phyloP scores from a whole-genome alignment of 1,140 invertebrate genomes.

The Drosophila dunni region DNA sequence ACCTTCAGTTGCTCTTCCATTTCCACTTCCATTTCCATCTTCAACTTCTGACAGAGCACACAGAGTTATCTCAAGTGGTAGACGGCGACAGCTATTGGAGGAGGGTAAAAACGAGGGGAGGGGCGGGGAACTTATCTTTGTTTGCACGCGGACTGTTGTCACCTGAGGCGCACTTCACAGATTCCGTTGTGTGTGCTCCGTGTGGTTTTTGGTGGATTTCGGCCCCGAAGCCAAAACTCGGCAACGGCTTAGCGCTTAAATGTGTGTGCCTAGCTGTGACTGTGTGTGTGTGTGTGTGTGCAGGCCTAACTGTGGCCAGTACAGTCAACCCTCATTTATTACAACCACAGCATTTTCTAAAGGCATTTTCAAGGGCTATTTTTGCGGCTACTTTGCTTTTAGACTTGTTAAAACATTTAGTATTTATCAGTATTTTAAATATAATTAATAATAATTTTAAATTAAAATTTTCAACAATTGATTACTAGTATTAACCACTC shows the following conservation, averaged over 20 bases:
- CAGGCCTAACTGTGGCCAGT: not conserved
- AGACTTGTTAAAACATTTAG: no score
- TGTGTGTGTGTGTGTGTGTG: constrained; percentile 19
- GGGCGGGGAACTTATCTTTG: constrained; percentile 50
- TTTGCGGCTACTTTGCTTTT: no score
- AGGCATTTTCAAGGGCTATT: no score
- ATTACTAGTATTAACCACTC: no score
- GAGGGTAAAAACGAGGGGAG: constrained; percentile 4
- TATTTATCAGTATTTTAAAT: no score
- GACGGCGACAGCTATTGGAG: no score
- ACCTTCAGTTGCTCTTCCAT: constrained; percentile 18
- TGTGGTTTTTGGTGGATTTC: constrained; percentile 79
- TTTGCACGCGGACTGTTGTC: constrained; percentile 55
- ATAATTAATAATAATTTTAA: no score
- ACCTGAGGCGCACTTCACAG: constrained; percentile 61
- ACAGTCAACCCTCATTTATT: not conserved
- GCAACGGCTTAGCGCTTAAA: constrained; percentile 69
- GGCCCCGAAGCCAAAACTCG: constrained; percentile 42
- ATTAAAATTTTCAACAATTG: no score
- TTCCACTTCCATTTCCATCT: constrained; percentile 7
- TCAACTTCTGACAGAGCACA: constrained; percentile 22
- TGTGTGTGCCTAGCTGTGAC: constrained; percentile 41
- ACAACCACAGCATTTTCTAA: no score
- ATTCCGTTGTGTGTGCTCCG: constrained; percentile 52
- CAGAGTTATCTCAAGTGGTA: not conserved